These are phyloP conservation scores for Dastarcus helophoroides DNA, from an alignment of 2,888 invertebrate species.

Conservation along the genomic window DNA sequence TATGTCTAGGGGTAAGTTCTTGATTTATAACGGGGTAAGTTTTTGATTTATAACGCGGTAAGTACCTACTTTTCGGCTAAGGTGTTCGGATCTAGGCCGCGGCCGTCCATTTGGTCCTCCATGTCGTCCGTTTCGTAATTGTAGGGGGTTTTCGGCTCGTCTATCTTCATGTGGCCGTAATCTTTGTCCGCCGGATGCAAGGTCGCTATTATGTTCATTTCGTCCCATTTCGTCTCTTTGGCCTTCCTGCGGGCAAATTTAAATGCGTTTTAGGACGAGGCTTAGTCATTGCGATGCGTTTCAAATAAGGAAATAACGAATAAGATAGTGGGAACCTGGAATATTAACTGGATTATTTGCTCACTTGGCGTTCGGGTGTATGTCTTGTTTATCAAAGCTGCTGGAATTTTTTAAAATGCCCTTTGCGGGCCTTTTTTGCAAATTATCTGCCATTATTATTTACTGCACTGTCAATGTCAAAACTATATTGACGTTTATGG, in stretches of 20 bases:
- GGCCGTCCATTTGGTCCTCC: conserved; percentile 41
- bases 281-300: background rate
- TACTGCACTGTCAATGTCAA: conserved; percentile 9
- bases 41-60: too few species aligned
- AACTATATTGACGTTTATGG: conserved; percentile 1
- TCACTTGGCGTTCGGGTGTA: conserved; percentile 28
- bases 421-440: conserved; percentile 73
- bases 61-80: conserved; percentile 60
- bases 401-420: conserved; percentile 88
- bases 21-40: too few species aligned
- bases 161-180: conserved; percentile 98
- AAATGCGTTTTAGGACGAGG: background rate
- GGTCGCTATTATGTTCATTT: conserved; percentile 97
- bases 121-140: conserved; percentile 45
- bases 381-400: conserved; percentile 66
- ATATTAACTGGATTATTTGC: conserved; percentile 9
- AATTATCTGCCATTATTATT: conserved; percentile 63
- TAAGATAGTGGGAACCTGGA: conserved; percentile 5
- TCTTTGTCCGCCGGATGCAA: conserved; percentile 97
- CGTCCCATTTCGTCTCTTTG: conserved; percentile 81
- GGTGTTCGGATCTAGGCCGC: conserved; percentile 53
- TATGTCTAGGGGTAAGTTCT: too few species aligned
- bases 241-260: conserved; percentile 9
- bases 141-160: conserved; percentile 96
- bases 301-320: conserved; percentile 1